Evolutionary conservation across 92 coral and sea anemone genomes (phyloP).

Genomic region (Palythoa grandiflora): DNA sequence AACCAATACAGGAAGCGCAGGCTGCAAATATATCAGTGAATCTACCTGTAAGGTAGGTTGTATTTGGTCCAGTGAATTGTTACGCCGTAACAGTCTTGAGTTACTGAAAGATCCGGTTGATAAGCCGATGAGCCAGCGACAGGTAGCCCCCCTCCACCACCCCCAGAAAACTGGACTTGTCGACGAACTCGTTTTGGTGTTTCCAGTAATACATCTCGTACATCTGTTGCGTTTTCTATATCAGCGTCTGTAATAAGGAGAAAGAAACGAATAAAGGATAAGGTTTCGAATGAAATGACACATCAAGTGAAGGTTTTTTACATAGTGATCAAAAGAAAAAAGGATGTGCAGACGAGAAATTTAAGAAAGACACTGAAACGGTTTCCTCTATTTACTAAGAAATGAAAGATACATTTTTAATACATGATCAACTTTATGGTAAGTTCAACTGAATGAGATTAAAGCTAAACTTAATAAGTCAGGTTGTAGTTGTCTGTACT

Average conservation of each 20-base stretch:
- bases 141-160: constrained; percentile 29
- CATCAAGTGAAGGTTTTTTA: no score
- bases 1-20: no score
- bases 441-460: no score
- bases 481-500: no score
- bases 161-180: constrained; percentile 24
- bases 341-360: no score
- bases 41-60: constrained; percentile 79
- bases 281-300: background rate
- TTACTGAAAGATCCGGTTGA: constrained; percentile 76
- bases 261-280: background rate
- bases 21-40: background rate
- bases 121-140: background rate
- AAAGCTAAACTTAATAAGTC: no score
- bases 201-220: constrained; percentile 1
- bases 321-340: no score
- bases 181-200: constrained; percentile 42
- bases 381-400: no score
- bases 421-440: no score
- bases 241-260: constrained; percentile 12
- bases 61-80: constrained; percentile 76
- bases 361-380: no score
- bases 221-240: background rate
- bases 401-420: no score
- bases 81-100: constrained; percentile 91